phyloP scores from a whole-genome alignment of 2,797 vertebrate species.

The Acrocephalus scirpaceus region DNA sequence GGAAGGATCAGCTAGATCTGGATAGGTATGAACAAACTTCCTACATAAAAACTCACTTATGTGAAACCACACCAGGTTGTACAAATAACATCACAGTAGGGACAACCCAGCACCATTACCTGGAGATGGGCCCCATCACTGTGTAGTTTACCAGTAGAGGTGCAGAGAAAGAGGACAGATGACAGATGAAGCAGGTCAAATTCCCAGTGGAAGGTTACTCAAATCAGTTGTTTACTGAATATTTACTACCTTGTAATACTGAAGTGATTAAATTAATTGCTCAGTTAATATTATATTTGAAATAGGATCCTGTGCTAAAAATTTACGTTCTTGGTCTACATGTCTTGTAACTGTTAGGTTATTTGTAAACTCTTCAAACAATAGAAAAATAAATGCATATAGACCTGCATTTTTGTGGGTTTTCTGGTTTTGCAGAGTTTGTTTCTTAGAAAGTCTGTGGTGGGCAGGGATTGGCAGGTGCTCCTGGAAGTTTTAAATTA shows the following conservation, averaged over 20 bases:
- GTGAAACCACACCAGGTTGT: background rate
- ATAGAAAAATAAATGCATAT: background rate
- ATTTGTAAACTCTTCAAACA: background rate
- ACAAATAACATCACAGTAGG: background rate
- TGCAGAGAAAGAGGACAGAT: background rate
- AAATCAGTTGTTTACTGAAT: background rate
- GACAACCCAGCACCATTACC: background rate
- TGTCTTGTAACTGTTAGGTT: background rate
- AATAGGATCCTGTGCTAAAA: constrained; percentile 10
- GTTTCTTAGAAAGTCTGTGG: background rate
- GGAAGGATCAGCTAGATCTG: background rate
- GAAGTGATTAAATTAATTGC: background rate
- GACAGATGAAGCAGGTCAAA: background rate
- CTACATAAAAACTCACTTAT: background rate
- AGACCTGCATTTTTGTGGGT: background rate
- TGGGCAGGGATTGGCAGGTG: background rate
- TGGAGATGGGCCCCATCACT: background rate
- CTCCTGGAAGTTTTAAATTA: background rate
- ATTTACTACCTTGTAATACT: background rate
- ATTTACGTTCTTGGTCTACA: background rate
- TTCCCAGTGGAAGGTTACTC: background rate
- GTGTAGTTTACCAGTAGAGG: background rate
- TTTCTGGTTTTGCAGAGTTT: background rate
- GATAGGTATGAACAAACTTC: background rate
- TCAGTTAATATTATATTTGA: background rate